Conservation (phyloP, 2,797 vertebrate species). For the Hemitrygon akajei region DNA sequence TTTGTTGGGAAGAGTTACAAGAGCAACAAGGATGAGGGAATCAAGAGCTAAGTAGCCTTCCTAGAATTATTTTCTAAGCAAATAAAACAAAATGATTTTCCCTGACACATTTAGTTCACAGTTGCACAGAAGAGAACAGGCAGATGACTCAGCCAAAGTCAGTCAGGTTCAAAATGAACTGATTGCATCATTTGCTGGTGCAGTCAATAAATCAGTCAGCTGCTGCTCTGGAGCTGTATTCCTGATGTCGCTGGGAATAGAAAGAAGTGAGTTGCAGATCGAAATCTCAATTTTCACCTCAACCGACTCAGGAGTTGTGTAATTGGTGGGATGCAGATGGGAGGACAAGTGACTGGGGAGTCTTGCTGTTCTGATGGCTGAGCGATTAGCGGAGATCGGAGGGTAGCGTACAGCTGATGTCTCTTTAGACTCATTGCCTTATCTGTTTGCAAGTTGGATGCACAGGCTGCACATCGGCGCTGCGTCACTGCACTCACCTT, state of each 20-base stretch:
- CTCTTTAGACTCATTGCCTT: background rate
- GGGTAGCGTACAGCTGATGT: background rate
- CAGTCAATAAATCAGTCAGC: background rate
- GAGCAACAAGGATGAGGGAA: background rate
- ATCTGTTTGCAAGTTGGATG: background rate
- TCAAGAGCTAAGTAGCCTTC: background rate
- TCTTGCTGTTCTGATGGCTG: background rate
- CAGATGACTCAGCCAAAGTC: background rate
- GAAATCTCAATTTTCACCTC: constrained; percentile 33
- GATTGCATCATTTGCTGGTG: background rate
- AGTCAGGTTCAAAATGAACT: no score
- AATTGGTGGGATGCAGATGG: constrained; percentile 9
- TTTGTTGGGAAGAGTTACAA: background rate
- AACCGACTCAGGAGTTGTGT: background rate
- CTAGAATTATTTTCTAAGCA: background rate
- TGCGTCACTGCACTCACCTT: background rate
- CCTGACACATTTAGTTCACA: background rate
- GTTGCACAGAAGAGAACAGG: background rate
- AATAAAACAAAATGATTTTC: background rate
- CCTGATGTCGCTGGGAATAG: background rate
- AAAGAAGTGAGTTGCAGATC: background rate
- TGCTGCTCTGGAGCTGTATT: background rate
- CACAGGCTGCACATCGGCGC: background rate
- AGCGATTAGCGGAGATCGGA: background rate
- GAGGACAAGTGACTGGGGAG: background rate